Conservation (phyloP, 2,113 vertebrate species). For the Leucosticte australis region DNA sequence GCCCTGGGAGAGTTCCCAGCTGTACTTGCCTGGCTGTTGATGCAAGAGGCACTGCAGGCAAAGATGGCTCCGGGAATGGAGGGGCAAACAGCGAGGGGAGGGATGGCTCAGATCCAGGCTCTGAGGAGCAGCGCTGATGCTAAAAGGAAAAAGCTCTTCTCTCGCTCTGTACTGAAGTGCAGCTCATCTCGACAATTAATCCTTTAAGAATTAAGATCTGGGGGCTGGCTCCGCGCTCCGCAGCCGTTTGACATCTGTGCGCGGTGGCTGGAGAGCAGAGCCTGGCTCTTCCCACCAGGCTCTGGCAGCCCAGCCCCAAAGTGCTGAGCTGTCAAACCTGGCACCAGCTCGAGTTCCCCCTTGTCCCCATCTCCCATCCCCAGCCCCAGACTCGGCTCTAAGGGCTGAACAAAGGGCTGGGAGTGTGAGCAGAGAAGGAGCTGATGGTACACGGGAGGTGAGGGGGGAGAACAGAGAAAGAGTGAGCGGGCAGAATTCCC, state of each 20-base stretch:
- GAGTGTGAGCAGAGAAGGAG: neutral
- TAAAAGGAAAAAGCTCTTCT: conserved; percentile 3
- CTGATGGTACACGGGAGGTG: neutral
- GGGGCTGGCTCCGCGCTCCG: neutral
- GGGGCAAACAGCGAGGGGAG: conserved; percentile 19
- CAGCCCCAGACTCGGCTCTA: neutral
- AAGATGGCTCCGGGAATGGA: conserved; percentile 5
- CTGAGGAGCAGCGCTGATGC: neutral
- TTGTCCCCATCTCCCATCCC: neutral
- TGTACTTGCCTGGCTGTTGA: conserved; percentile 54
- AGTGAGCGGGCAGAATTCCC: neutral
- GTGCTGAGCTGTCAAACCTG: conserved; percentile 1
- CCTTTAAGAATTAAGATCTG: conserved; percentile 27
- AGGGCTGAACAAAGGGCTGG: neutral
- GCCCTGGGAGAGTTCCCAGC: conserved; percentile 64
- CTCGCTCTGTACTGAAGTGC: neutral
- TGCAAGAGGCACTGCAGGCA: conserved; percentile 44
- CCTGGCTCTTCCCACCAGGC: neutral
- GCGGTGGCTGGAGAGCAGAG: neutral
- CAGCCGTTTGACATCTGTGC: neutral
- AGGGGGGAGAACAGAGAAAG: neutral
- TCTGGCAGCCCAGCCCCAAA: fast-evolving
- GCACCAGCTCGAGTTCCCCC: neutral
- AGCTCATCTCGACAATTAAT: conserved; percentile 34
- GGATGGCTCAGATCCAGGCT: conserved; percentile 60